Base-by-base conservation (phyloP, 1,140 invertebrate species). In the Orussus abietinus region DNA sequence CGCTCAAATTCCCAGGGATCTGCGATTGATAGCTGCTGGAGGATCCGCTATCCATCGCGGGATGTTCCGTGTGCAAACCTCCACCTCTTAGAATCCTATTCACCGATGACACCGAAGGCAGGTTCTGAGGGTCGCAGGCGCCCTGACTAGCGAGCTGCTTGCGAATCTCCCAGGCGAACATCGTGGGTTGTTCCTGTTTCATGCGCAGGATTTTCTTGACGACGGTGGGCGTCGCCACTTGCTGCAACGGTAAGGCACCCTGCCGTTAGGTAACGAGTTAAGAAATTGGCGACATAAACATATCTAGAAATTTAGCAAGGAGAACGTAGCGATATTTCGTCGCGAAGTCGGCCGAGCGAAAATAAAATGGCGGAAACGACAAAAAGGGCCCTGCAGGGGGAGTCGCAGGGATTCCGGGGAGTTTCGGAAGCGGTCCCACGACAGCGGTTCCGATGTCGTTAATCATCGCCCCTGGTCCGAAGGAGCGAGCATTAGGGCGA, bases 101-200 rank as follows among this genome's bases (percentile, higher is more conserved):
- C 31, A 96, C 94, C 6, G 92, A 95, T 40, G 90, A 93, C 26
- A 96, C 92, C 21, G 90, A 93, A 1, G 93, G 92, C 48, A 96
- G 88, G 31, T 84, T 84, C 60, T 85, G 83, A 1, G 86, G 85
- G 64, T 92, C 89, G 60, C 90, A 92, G 36, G 90, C 83, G 28
- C 88, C 79, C 57, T 92, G 89, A 9, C 84, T 80, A 10, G 91
- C 80, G 38, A 95, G 75, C 51, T 88, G 80, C 60, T 95, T 91
- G 1, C 90, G 77, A 34, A 95, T 94, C 74, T 94, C 92, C 89
- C 90, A 93, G 7, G 90, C 90, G 57, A 94, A 94, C 82, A 94
- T 86, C 4, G 87, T 87, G 0, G 90, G 90, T 64, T 94, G 92
- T 62, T 94, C 90, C 57, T 91, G 87, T 62, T 94, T 94, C 58